These are phyloP conservation scores for Leuciscus waleckii DNA, from an alignment of 2,797 vertebrate genomes.

Conservation along the genomic window DNA sequence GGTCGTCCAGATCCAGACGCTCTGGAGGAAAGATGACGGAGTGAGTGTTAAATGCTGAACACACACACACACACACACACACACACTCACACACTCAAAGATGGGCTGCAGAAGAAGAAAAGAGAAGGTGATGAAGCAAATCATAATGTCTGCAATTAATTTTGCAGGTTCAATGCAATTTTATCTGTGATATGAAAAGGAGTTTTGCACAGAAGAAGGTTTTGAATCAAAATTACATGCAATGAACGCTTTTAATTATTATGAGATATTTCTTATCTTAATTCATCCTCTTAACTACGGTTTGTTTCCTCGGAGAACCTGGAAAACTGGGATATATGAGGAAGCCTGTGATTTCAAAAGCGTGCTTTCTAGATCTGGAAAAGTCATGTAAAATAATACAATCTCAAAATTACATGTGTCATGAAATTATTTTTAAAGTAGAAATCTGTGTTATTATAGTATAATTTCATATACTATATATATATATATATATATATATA, in stretches of 20 bases:
- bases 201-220: neutral
- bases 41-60: neutral
- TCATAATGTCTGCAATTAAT: neutral
- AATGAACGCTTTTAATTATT: no score
- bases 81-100: neutral
- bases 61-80: neutral
- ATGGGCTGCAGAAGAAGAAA: conserved; percentile 1
- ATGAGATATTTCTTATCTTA: no score
- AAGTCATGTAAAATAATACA: no score
- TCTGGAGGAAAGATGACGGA: conserved; percentile 69
- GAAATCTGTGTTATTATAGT: neutral
- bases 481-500: no score
- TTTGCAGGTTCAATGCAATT: neutral
- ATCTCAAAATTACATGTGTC: no score
- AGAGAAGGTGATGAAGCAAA: neutral
- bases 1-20: conserved; percentile 85
- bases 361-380: neutral
- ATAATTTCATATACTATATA: no score
- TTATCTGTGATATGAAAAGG: neutral
- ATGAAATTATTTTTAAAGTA: neutral
- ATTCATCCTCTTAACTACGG: no score
- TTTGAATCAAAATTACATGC: neutral
- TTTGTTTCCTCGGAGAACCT: no score
- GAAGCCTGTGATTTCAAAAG: neutral
- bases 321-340: neutral